Conservation (phyloP, 2,113 vertebrate genomes). For the Carlito syrichta region DNA sequence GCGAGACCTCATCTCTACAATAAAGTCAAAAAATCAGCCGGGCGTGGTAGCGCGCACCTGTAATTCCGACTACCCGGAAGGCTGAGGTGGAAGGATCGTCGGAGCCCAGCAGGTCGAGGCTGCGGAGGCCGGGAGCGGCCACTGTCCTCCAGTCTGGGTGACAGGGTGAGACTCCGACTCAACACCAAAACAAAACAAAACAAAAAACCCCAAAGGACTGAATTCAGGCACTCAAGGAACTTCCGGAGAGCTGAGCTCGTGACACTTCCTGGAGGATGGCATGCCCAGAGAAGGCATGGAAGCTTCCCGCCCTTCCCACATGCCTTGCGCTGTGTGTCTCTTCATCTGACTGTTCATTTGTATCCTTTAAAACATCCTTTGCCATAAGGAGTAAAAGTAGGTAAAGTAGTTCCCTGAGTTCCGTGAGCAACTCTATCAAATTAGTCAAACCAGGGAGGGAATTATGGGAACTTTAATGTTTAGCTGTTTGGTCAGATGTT, state of each 20-base stretch:
- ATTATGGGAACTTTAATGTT: not conserved
- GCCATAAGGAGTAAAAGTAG: not conserved
- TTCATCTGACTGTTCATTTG: not conserved
- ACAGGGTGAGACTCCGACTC: no score
- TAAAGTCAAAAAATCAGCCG: no score
- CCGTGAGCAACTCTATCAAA: not conserved
- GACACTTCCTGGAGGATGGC: not conserved
- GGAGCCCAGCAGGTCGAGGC: no score
- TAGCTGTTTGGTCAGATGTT: not conserved
- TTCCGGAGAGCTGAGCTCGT: not conserved
- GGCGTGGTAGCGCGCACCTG: no score
- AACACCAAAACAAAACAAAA: no score
- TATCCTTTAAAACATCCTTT: not conserved
- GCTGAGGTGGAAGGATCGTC: no score
- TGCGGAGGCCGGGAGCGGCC: no score
- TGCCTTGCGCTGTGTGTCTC: fast-evolving
- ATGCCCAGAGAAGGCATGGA: not conserved
- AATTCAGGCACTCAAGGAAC: not conserved
- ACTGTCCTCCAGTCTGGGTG: no score
- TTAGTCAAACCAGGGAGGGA: not conserved
- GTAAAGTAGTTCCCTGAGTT: not conserved
- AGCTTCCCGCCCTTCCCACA: not conserved
- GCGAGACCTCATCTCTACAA: no score
- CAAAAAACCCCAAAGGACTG: not conserved
- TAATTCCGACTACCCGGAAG: no score